Conservation (phyloP, 2,888 invertebrate genomes). For the Stenotaenia linearis region DNA sequence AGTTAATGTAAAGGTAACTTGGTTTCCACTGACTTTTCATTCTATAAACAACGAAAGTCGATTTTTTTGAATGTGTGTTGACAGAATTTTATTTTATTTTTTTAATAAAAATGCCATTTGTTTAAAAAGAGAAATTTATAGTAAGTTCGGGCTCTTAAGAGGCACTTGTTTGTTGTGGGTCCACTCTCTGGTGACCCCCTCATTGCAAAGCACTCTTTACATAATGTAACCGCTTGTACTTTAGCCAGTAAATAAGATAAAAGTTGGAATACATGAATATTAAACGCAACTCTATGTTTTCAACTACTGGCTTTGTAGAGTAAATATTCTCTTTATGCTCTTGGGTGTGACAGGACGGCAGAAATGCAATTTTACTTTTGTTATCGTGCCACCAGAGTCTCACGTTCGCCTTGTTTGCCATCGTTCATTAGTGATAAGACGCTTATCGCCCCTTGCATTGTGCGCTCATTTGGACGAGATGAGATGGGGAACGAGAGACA, state of each 20-base stretch:
- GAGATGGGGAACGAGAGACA: not conserved
- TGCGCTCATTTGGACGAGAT: not conserved
- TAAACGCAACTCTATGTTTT: not conserved
- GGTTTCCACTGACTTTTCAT: no score
- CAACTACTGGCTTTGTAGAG: not conserved
- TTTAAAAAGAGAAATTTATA: no score
- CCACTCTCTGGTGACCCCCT: no score
- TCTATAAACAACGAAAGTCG: no score
- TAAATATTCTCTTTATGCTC: not conserved
- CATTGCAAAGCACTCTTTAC: no score
- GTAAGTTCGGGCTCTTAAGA: no score
- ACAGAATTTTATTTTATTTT: no score
- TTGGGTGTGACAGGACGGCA: constrained; percentile 1
- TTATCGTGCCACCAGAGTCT: constrained; percentile 9
- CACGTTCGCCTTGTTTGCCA: constrained; percentile 4
- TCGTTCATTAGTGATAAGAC: constrained; percentile 9
- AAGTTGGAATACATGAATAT: not conserved
- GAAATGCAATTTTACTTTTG: constrained; percentile 8
- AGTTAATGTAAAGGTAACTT: no score
- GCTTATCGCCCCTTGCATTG: constrained; percentile 4
- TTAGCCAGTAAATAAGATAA: not conserved
- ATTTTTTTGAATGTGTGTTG: no score
- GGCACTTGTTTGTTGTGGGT: not conserved
- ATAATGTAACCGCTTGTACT: not conserved
- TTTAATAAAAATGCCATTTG: no score